Evolutionary conservation across 2,888 invertebrate species (phyloP).

Genomic region (Malacosoma neustria): DNA sequence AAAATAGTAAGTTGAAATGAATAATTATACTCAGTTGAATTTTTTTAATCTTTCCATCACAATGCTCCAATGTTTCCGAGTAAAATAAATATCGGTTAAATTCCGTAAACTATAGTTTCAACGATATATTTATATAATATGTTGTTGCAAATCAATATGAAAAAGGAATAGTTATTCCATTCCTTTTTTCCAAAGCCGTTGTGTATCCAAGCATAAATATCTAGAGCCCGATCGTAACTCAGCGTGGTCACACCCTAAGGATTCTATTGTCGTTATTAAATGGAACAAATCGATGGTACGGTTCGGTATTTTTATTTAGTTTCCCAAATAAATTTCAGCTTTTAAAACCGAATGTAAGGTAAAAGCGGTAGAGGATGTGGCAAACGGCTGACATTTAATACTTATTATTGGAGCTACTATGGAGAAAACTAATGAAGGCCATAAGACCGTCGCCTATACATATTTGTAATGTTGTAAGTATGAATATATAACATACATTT

Average conservation of each 20-base stretch:
- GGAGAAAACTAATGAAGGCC: too few species aligned
- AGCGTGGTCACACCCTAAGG: conserved; percentile 26
- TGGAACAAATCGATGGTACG: conserved; percentile 37
- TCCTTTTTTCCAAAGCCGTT: background rate
- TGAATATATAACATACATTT: too few species aligned
- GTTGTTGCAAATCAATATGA: background rate
- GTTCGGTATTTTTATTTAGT: conserved; percentile 40
- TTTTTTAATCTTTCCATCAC: too few species aligned
- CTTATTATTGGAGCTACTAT: too few species aligned
- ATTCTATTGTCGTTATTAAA: conserved; percentile 29
- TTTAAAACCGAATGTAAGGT: conserved; percentile 7
- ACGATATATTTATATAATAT: too few species aligned
- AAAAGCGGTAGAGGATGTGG: background rate
- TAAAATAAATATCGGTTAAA: too few species aligned
- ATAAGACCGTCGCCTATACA: too few species aligned
- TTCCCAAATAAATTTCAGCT: conserved; percentile 25
- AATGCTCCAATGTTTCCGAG: too few species aligned
- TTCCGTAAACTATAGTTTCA: too few species aligned
- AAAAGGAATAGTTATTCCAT: background rate
- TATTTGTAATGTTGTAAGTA: too few species aligned
- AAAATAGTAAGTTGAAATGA: too few species aligned
- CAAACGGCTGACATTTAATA: background rate
- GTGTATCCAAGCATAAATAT: conserved; percentile 24
- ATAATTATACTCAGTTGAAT: too few species aligned
- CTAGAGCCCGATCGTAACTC: conserved; percentile 17